Percentiles rank a stretch among this genome's conserved stretches.
Conservation (phyloP, 2,113 vertebrate species). For the Calonectris borealis region DNA sequence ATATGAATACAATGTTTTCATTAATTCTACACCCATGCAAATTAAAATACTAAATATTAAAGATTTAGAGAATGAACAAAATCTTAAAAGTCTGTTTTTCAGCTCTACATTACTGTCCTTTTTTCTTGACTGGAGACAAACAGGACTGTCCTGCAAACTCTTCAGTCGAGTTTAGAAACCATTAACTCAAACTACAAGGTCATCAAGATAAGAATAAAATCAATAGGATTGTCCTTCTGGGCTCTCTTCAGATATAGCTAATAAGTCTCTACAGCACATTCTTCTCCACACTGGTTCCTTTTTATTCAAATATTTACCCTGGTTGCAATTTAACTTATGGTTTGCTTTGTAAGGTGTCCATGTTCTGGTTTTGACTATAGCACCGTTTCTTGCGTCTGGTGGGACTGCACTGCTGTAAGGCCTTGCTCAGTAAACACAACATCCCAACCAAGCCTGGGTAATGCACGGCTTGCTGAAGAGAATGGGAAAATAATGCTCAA, state of each 20-base stretch:
- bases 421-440: neutral
- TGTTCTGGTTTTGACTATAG: neutral
- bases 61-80: neutral
- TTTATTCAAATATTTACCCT: conserved; percentile 55
- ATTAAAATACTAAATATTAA: neutral
- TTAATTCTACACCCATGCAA: neutral
- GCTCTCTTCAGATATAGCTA: neutral
- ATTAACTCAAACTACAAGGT: conserved; percentile 62
- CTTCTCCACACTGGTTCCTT: neutral
- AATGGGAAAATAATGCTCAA: neutral
- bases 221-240: neutral
- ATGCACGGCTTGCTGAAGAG: neutral
- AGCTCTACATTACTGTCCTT: neutral
- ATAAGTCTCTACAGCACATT: neutral
- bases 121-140: conserved; percentile 57
- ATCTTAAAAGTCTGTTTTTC: neutral
- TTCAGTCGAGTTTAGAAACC: conserved; percentile 49
- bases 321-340: conserved; percentile 11
- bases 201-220: conserved; percentile 58
- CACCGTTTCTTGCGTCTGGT: neutral
- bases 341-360: conserved; percentile 9
- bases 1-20: neutral
- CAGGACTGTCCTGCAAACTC: conserved; percentile 4
- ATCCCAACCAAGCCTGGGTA: too few relatives aligned
- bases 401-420: neutral